A percentile compares a stretch with the other conserved stretches of the same genome.
Conservation (phyloP, 2,113 vertebrate genomes). For the Gambusia affinis region DNA sequence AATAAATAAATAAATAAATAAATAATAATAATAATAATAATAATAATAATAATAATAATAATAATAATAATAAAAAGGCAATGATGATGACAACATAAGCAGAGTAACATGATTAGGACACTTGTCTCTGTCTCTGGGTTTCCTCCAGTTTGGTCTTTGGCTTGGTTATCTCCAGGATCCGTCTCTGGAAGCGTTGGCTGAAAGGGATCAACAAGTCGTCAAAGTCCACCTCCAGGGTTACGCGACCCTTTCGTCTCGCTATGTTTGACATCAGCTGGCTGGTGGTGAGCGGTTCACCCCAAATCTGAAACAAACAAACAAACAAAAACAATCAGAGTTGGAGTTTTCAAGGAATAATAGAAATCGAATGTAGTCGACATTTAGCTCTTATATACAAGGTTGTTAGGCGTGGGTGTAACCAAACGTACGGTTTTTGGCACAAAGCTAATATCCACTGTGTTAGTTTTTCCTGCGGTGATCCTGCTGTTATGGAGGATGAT, state of each 20-base stretch:
- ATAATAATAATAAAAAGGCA: not conserved
- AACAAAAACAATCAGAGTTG: not conserved
- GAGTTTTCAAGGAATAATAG: too few relatives aligned
- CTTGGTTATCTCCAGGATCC: conserved; percentile 55
- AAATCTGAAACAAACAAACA: conserved; percentile 73
- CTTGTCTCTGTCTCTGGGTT: conserved; percentile 31
- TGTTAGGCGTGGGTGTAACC: not conserved
- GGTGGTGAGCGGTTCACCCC: conserved; percentile 82
- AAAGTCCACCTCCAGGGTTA: conserved; percentile 79
- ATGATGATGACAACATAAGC: not conserved
- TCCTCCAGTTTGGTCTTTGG: conserved; percentile 36
- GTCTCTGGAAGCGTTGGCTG: conserved; percentile 76
- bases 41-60: too few relatives aligned
- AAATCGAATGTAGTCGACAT: not conserved
- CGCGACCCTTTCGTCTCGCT: conserved; percentile 69
- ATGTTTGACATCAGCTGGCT: conserved; percentile 80
- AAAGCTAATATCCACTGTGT: conserved; percentile 83
- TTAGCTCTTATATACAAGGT: not conserved
- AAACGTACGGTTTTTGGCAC: conserved; percentile 83
- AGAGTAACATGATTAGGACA: not conserved
- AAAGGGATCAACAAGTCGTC: conserved; percentile 85
- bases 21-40: not conserved
- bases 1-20: too few relatives aligned
- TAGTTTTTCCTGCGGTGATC: conserved; percentile 79
- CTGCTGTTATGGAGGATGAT: conserved; percentile 79